Evolutionary conservation across 2,888 invertebrate genomes (phyloP).

Genomic region (Sarcophaga variegata): DNA sequence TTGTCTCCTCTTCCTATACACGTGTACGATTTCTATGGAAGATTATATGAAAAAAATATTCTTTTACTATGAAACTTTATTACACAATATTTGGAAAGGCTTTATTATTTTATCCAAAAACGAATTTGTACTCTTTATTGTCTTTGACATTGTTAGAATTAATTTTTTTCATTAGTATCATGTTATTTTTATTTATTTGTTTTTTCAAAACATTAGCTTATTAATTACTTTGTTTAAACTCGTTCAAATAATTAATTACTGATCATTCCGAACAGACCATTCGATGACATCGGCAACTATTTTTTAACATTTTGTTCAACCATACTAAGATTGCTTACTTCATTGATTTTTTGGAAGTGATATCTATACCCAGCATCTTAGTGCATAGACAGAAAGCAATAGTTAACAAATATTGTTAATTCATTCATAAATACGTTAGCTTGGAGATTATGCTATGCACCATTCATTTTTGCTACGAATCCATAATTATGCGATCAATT

Average conservation of each 20-base stretch:
- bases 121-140: constrained; percentile 12
- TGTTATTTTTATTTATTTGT: too few species aligned
- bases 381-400: constrained; percentile 5
- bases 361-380: not conserved
- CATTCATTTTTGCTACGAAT: not conserved
- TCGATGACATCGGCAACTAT: not conserved
- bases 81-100: too few species aligned
- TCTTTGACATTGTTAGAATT: constrained; percentile 7
- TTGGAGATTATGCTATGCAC: not conserved
- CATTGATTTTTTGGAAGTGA: not conserved
- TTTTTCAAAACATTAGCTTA: not conserved
- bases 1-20: too few species aligned
- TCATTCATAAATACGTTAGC: constrained; percentile 12
- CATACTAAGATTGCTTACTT: not conserved
- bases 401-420: constrained; percentile 2
- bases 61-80: too few species aligned
- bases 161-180: not conserved
- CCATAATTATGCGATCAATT: constrained; percentile 7
- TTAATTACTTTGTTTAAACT: constrained; percentile 20
- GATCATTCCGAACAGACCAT: not conserved
- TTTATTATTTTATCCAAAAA: not conserved
- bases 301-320: not conserved
- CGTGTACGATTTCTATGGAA: too few species aligned
- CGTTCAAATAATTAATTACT: not conserved
- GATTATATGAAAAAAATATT: too few species aligned